Conservation (phyloP, 2,113 vertebrate species). For the Tyto alba region DNA sequence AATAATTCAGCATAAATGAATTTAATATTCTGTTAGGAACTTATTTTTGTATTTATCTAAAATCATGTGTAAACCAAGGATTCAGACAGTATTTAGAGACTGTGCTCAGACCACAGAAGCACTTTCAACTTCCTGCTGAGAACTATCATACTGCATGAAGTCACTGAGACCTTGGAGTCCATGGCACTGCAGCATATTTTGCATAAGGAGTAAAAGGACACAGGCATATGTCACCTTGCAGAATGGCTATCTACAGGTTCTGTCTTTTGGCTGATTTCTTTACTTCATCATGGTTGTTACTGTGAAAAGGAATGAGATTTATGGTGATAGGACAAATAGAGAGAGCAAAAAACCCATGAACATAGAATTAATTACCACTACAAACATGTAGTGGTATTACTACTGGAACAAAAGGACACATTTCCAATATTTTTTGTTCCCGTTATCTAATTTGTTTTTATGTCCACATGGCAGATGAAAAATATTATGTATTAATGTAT, state of each 20-base stretch:
- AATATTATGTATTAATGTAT: not conserved
- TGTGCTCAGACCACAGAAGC: not conserved
- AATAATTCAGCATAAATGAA: not conserved
- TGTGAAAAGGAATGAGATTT: not conserved
- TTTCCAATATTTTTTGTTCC: not conserved
- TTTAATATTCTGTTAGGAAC: not conserved
- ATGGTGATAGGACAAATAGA: not conserved
- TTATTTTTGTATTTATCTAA: not conserved
- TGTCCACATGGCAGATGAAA: not conserved
- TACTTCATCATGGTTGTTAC: not conserved
- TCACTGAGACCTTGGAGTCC: not conserved
- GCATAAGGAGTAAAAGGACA: not conserved
- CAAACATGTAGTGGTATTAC: not conserved
- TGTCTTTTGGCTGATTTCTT: not conserved
- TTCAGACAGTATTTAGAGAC: not conserved
- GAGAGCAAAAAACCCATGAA: not conserved
- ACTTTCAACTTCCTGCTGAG: not conserved
- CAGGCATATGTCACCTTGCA: not conserved
- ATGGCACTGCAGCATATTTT: not conserved
- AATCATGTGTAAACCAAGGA: not conserved
- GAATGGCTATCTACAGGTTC: not conserved
- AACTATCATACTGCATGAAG: not conserved
- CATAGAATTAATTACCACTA: not conserved
- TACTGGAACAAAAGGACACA: not conserved
- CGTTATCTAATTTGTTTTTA: not conserved